Conservation (phyloP, 1,140 invertebrate genomes). For the Megalopta genalis region DNA sequence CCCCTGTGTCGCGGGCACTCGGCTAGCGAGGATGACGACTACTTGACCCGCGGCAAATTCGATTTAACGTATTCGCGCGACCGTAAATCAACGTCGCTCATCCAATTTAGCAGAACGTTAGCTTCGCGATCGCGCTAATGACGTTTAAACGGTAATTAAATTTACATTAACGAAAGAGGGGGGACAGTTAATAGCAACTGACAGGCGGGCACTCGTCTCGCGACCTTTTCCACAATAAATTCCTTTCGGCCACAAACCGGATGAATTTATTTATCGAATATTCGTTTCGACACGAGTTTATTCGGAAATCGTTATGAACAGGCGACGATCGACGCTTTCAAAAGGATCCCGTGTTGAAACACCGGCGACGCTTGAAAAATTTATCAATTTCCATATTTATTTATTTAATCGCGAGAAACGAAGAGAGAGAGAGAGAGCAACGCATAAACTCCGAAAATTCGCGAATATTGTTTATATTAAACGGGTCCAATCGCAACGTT, state of each 20-base stretch:
- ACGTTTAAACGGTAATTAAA: constrained; percentile 6
- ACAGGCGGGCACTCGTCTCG: neutral
- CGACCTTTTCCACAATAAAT: neutral
- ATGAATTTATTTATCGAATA: neutral
- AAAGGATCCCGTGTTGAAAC: too few relatives aligned
- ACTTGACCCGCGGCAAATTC: neutral
- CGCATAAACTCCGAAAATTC: too few relatives aligned
- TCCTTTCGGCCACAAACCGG: neutral
- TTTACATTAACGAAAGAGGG: constrained; percentile 3
- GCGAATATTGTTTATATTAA: too few relatives aligned
- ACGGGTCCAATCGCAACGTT: too few relatives aligned
- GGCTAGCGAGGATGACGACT: neutral
- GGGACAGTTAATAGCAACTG: neutral
- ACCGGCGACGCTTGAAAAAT: too few relatives aligned
- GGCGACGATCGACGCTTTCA: too few relatives aligned
- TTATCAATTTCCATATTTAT: too few relatives aligned
- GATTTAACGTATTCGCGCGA: neutral
- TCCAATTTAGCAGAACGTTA: constrained; percentile 1
- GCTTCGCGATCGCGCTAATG: neutral
- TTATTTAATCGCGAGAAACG: too few relatives aligned
- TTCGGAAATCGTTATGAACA: too few relatives aligned
- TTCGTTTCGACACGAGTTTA: too few relatives aligned
- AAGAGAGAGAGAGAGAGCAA: too few relatives aligned
- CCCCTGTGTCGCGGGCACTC: too few relatives aligned
- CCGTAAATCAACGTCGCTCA: neutral